These are phyloP conservation scores for Stegodyphus dumicola DNA, from an alignment of 1,140 invertebrate genomes.

Conservation along the genomic window DNA sequence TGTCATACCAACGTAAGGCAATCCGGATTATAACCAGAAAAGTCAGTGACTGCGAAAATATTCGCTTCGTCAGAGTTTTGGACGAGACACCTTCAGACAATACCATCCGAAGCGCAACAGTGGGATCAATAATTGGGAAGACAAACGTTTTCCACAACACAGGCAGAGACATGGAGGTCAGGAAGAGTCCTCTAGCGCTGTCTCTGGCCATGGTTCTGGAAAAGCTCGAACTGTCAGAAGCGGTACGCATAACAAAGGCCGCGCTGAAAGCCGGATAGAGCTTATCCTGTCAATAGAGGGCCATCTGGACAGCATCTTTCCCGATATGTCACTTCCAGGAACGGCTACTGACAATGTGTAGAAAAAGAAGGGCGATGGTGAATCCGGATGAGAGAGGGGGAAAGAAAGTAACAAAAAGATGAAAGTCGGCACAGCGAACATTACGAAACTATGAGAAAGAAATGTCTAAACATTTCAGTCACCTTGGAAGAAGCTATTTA, in stretches of 20 bases:
- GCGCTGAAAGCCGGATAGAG: constrained; percentile 41
- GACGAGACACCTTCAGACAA: constrained; percentile 1
- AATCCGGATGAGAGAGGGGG: not conserved
- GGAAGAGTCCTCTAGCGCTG: constrained; percentile 11
- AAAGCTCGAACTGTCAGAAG: constrained; percentile 22
- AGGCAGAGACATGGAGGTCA: not conserved
- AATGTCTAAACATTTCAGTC: too few relatives aligned
- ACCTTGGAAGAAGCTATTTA: too few relatives aligned
- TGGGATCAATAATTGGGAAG: constrained; percentile 41
- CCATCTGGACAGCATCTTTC: constrained; percentile 52
- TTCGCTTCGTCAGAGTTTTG: not conserved
- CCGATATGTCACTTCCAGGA: constrained; percentile 41
- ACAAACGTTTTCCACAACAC: constrained; percentile 39
- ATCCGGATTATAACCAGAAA: too few relatives aligned
- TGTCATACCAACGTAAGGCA: too few relatives aligned
- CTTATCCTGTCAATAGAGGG: constrained; percentile 51
- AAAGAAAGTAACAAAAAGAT: not conserved
- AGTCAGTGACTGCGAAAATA: not conserved
- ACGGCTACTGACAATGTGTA: not conserved
- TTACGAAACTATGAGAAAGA: too few relatives aligned
- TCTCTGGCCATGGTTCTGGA: constrained; percentile 17
- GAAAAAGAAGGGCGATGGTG: not conserved
- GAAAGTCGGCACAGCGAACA: too few relatives aligned
- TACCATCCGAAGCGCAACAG: not conserved
- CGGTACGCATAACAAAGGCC: constrained; percentile 24